Percentiles rank a stretch among this genome's conserved stretches.
phyloP scores from a whole-genome alignment of 2,888 invertebrate species.

The Agrilus cyanescens region DNA sequence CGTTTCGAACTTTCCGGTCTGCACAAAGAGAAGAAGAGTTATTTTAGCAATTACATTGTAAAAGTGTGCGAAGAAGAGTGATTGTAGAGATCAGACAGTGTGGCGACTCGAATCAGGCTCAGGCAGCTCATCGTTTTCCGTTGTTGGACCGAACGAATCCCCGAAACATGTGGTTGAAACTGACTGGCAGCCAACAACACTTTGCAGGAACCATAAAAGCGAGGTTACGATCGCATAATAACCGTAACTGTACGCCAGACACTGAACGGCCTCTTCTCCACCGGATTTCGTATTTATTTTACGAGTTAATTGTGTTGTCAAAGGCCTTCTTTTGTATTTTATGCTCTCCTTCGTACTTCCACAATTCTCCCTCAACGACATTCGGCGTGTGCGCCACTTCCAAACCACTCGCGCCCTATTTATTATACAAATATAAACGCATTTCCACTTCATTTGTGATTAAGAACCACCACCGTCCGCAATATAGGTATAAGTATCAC shows the following conservation, averaged over 20 bases:
- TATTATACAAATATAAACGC: not conserved
- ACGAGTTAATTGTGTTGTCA: constrained; percentile 35
- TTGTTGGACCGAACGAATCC: too few species aligned
- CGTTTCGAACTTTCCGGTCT: too few species aligned
- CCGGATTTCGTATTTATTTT: constrained; percentile 32
- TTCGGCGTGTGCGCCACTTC: constrained; percentile 1
- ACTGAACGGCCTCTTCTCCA: constrained; percentile 24
- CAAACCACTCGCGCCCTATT: not conserved
- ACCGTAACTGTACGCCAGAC: constrained; percentile 34
- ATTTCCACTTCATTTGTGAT: too few species aligned
- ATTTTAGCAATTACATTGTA: too few species aligned
- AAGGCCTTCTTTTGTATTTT: constrained; percentile 19
- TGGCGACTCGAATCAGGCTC: too few species aligned
- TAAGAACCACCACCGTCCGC: too few species aligned
- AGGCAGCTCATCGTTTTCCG: too few species aligned
- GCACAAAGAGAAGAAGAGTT: too few species aligned
- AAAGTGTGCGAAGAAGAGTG: too few species aligned
- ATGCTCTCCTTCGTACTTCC: constrained; percentile 7
- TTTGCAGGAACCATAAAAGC: constrained; percentile 31
- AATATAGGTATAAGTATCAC: too few species aligned
- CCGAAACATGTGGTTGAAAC: too few species aligned
- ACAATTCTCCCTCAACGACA: constrained; percentile 14
- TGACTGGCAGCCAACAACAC: constrained; percentile 8
- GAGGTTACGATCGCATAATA: constrained; percentile 33
- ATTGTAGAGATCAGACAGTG: too few species aligned